Base-by-base conservation (phyloP, 2,113 vertebrate genomes). In the Clinocottus analis region DNA sequence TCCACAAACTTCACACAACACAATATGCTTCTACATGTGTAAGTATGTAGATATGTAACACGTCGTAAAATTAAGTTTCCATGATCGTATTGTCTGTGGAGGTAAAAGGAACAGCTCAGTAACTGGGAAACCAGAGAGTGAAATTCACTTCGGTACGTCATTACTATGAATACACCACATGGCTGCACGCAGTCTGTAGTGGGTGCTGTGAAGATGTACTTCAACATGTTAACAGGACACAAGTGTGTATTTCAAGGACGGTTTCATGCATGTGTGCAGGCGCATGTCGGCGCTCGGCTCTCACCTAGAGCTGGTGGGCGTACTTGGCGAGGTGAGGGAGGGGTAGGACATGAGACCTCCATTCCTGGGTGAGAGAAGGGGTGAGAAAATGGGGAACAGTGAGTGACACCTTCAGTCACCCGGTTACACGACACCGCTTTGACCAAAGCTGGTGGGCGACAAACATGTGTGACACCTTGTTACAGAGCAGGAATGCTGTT, bases 281-380 rank as follows among this genome's bases (percentile, higher is more conserved):
- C 35, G 45, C 43, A 47, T 65, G 55, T 35, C 9, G 17, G 9
- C 9, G 27, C 11, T 9, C 51, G 45, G 29, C 47, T 43, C 84
- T 91, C 80, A 93, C 93, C 91, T 93, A 33, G 90, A 72, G 76
- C 37, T 86, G 49, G 90, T 90, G 63, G 92, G 90, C 3, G 92
- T 89, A 21, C 80, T 75, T 0, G 85, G 85, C 35, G 58, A 85
- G 84, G 89, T 82, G 63, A 76, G 67, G 31, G 88, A 76, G 9
- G 86, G 79, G 69, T 82, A 83, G 67, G 91, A 77, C 5, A 3
- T 12, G 49, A 70, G 25, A 51, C 79, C 74, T 74, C 90, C 95
- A 62, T 95, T 96, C 85, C 96, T 97, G 82, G 25, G 49, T 35
- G 79, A 53, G 45, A 77, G 43, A 64, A 62, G 1, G 41, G 71